Conservation (phyloP, 2,113 vertebrate genomes). For the Puffinus mauretanicus region DNA sequence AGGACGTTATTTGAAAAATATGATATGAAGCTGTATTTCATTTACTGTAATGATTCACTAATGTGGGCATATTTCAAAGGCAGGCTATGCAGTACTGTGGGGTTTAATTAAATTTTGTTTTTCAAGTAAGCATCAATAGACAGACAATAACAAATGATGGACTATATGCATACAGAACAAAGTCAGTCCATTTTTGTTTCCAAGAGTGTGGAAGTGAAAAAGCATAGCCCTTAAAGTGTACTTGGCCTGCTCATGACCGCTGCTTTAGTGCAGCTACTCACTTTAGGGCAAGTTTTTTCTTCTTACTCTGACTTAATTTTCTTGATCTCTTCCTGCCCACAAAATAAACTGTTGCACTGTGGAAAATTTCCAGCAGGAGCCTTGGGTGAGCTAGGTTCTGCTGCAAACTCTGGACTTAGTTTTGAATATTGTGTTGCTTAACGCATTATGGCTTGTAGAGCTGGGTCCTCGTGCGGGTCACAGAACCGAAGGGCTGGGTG, state of each 20-base stretch:
- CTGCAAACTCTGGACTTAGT: background rate
- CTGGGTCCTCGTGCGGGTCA: background rate
- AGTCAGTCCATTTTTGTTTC: conserved; percentile 17
- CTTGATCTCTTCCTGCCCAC: background rate
- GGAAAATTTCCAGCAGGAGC: background rate
- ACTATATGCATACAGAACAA: background rate
- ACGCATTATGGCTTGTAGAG: background rate
- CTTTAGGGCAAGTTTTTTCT: background rate
- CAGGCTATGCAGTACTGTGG: background rate
- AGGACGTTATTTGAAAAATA: conserved; percentile 29
- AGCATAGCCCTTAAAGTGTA: background rate
- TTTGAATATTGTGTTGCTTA: background rate
- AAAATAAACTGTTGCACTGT: background rate
- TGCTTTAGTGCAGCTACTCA: background rate
- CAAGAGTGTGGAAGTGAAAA: background rate
- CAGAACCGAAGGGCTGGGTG: background rate
- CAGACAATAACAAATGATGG: conserved; percentile 46
- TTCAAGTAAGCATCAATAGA: conserved; percentile 37
- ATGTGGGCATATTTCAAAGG: conserved; percentile 44
- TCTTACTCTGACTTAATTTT: background rate
- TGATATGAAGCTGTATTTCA: conserved; percentile 19
- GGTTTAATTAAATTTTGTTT: conserved; percentile 64
- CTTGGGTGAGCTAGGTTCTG: background rate
- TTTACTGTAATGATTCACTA: conserved; percentile 49
- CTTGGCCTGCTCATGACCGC: background rate